Evolutionary conservation across 2,797 vertebrate genomes (phyloP).

Genomic region (Coendou prehensilis): DNA sequence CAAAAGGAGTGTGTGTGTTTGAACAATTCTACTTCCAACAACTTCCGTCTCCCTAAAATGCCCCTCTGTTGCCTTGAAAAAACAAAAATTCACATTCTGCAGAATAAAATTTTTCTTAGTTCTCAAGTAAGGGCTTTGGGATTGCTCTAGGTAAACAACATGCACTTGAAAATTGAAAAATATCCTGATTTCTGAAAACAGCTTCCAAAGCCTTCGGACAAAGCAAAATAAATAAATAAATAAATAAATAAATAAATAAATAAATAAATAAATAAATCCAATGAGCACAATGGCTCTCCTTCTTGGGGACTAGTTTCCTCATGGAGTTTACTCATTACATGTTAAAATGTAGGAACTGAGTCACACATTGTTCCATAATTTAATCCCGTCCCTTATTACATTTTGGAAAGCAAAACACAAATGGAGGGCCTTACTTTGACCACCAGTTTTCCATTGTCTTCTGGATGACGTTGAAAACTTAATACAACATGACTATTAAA

Average conservation of each 20-base stretch:
- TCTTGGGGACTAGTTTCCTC: background rate
- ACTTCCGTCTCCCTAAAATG: background rate
- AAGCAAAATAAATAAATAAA: background rate
- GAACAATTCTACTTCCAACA: background rate
- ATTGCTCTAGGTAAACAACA: slow-evolving; percentile 36
- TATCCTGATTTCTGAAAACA: background rate
- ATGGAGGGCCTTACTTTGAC: background rate
- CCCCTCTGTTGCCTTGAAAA: background rate
- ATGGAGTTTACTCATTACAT: background rate
- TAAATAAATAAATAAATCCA: background rate
- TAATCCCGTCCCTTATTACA: background rate
- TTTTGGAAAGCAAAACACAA: background rate
- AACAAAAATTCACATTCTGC: background rate
- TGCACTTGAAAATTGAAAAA: slow-evolving; percentile 33
- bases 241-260: background rate
- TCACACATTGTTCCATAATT: background rate
- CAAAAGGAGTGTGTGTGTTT: background rate
- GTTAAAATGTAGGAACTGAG: background rate
- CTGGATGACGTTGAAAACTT: background rate
- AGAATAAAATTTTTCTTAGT: background rate
- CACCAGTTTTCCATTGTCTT: background rate
- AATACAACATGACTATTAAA: background rate
- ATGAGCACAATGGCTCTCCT: background rate
- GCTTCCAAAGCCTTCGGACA: slow-evolving; percentile 4
- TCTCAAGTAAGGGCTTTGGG: background rate